phyloP scores from a whole-genome alignment of 2,113 vertebrate genomes.

The Beaufortia kweichowensis region DNA sequence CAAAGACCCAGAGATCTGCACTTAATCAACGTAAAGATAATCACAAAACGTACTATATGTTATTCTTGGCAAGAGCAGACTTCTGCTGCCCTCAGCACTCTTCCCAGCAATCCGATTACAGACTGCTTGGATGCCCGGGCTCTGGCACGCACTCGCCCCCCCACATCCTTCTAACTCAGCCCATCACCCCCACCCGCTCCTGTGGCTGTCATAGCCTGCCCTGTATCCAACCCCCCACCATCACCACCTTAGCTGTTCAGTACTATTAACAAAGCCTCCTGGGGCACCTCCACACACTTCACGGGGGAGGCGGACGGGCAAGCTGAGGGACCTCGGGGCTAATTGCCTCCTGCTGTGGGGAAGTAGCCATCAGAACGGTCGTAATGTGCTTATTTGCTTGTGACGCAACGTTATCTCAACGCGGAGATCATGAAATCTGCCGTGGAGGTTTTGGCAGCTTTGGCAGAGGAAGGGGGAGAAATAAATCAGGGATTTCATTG shows the following conservation, averaged over 20 bases:
- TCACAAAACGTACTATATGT: slow-evolving; percentile 42
- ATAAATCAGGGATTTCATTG: slow-evolving; percentile 53
- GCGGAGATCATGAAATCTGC: slow-evolving; percentile 41
- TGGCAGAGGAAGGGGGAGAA: not conserved
- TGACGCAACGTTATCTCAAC: slow-evolving; percentile 41
- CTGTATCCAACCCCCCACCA: slow-evolving; percentile 39
- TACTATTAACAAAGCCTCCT: slow-evolving; percentile 65
- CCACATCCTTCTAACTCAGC: slow-evolving; percentile 33
- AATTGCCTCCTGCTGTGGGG: slow-evolving; percentile 48
- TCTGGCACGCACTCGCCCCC: slow-evolving; percentile 26
- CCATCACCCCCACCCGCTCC: slow-evolving; percentile 24
- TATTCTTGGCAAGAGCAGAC: slow-evolving; percentile 52
- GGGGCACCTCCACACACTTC: slow-evolving; percentile 57
- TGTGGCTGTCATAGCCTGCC: slow-evolving; percentile 24
- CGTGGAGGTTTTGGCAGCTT: not conserved
- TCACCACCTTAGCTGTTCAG: slow-evolving; percentile 67
- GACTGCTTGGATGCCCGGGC: slow-evolving; percentile 60
- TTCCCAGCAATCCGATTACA: slow-evolving; percentile 70
- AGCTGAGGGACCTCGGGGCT: slow-evolving; percentile 43
- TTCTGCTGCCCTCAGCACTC: slow-evolving; percentile 71
- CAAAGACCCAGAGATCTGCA: slow-evolving; percentile 61
- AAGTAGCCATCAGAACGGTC: slow-evolving; percentile 44
- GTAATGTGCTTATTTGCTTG: slow-evolving; percentile 53
- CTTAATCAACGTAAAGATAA: slow-evolving; percentile 72
- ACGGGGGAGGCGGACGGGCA: not conserved